Conservation (phyloP, 2,888 invertebrate species). For the Drosophila cracens region DNA sequence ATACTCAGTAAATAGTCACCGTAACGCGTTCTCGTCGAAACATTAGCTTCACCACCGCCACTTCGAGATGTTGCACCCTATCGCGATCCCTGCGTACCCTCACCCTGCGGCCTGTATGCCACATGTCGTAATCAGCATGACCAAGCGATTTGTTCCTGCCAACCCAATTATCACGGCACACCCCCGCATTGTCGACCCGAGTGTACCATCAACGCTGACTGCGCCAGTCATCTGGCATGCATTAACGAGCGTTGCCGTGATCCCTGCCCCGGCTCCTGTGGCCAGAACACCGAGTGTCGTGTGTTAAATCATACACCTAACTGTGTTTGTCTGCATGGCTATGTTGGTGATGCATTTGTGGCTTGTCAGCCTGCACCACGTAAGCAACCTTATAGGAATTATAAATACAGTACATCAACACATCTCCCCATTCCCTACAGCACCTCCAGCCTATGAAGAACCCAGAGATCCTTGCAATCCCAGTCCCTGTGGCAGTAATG, state of each 20-base stretch:
- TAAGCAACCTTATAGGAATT: conserved; percentile 38
- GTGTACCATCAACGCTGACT: conserved; percentile 90
- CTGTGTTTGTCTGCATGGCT: conserved; percentile 90
- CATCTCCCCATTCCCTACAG: conserved; percentile 36
- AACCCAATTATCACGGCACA: conserved; percentile 88
- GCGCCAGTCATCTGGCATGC: conserved; percentile 90
- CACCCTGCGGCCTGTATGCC: conserved; percentile 89
- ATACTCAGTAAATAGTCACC: neutral
- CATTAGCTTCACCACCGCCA: conserved; percentile 66
- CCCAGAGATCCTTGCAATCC: conserved; percentile 87
- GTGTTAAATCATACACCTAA: conserved; percentile 91
- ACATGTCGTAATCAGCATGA: conserved; percentile 88
- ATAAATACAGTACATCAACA: neutral
- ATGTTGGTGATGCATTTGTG: conserved; percentile 90
- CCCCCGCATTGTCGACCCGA: conserved; percentile 90
- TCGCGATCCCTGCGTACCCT: conserved; percentile 87
- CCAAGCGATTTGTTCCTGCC: conserved; percentile 88
- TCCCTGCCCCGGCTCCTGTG: conserved; percentile 93
- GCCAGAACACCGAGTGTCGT: conserved; percentile 87
- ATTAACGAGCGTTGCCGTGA: conserved; percentile 91
- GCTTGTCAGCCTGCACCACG: conserved; percentile 84
- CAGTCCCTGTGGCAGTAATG: conserved; percentile 92
- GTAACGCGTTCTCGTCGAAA: conserved; percentile 11
- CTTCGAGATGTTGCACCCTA: conserved; percentile 65
- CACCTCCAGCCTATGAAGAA: conserved; percentile 75